These are phyloP conservation scores for Dermochelys coriacea DNA, from an alignment of 2,797 vertebrate species.

Conservation along the genomic window DNA sequence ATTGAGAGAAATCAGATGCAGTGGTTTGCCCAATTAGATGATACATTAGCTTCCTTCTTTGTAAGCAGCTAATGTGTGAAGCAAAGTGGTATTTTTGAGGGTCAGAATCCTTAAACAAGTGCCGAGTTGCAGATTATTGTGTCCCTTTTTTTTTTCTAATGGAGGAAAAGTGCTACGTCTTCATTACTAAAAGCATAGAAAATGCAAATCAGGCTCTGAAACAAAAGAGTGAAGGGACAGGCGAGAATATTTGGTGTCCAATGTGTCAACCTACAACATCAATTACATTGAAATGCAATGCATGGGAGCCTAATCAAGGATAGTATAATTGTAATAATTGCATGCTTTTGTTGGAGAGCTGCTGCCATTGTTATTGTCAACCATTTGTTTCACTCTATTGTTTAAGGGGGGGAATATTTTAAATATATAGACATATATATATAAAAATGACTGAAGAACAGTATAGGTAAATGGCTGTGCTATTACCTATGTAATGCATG, in stretches of 20 bases:
- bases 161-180: conserved; percentile 98
- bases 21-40: conserved; percentile 99
- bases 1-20: conserved; percentile 99
- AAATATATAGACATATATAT: conserved; percentile 66
- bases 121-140: conserved; percentile 92
- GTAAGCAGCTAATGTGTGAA: conserved; percentile 99
- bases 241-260: conserved; percentile 97
- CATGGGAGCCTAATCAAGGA: conserved; percentile 95
- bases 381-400: conserved; percentile 92
- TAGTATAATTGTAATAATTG: conserved; percentile 98
- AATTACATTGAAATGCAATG: conserved; percentile 99
- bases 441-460: conserved; percentile 69
- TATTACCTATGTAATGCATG: conserved; percentile 22
- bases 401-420: conserved; percentile 79
- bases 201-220: conserved; percentile 92
- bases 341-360: conserved; percentile 90
- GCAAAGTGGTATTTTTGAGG: conserved; percentile 95
- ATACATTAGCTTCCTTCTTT: conserved; percentile 99
- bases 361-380: conserved; percentile 92
- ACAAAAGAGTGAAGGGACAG: conserved; percentile 95
- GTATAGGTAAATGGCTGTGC: conserved; percentile 79
- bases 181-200: conserved; percentile 97
- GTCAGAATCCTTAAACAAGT: conserved; percentile 97
- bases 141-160: conserved; percentile 89
- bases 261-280: conserved; percentile 99